Evolutionary conservation across 2,797 vertebrate genomes (phyloP).

Genomic region (Cirrhinus molitorella): DNA sequence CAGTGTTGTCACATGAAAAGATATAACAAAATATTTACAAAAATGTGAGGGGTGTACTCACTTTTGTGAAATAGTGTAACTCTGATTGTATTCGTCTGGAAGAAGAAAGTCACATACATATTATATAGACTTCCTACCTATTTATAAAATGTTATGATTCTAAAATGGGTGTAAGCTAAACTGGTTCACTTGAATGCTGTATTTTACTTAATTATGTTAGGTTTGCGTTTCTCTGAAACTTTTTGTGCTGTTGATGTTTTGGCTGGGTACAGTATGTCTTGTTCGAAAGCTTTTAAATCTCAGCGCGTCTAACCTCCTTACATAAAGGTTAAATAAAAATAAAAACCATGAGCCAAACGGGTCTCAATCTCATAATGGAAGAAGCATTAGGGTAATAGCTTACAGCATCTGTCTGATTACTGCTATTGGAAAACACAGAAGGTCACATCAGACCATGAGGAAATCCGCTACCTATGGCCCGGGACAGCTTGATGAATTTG

Average conservation of each 20-base stretch:
- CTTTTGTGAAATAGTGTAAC: no score
- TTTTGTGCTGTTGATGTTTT: background rate
- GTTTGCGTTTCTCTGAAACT: background rate
- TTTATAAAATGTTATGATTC: no score
- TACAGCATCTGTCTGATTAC: constrained; percentile 53
- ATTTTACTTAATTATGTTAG: background rate
- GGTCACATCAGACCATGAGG: constrained; percentile 51
- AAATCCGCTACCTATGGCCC: background rate
- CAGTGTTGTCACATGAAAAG: no score
- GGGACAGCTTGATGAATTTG: constrained; percentile 1
- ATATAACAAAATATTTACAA: no score
- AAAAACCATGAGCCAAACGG: constrained; percentile 5
- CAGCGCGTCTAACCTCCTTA: background rate
- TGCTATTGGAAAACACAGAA: constrained; percentile 51
- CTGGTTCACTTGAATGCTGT: background rate
- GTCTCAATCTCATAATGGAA: constrained; percentile 41
- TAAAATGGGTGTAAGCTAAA: background rate
- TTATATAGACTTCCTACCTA: no score
- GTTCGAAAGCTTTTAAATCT: constrained; percentile 31
- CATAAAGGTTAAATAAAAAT: constrained; percentile 47
- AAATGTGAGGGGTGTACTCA: no score
- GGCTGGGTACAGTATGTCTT: constrained; percentile 1
- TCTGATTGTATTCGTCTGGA: no score
- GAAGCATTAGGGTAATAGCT: constrained; percentile 40
- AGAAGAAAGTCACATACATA: no score